Conservation (phyloP, 2,797 vertebrate species). For the Lateolabrax maculatus region DNA sequence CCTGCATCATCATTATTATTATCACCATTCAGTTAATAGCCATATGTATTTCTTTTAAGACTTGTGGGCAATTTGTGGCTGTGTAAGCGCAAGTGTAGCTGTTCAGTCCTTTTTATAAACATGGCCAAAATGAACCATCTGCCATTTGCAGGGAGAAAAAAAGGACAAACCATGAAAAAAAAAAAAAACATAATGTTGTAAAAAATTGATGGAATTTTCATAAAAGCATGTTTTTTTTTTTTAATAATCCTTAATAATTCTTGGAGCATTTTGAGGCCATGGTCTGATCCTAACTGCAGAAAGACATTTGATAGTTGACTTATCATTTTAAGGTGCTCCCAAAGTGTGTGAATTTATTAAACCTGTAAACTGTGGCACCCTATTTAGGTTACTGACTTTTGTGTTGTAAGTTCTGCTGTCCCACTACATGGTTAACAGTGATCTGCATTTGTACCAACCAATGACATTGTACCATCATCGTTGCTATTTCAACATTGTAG, state of each 20-base stretch:
- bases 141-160: constrained; percentile 33
- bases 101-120: constrained; percentile 81
- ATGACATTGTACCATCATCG: background rate
- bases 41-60: constrained; percentile 81
- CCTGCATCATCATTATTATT: constrained; percentile 67
- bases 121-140: constrained; percentile 58
- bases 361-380: background rate
- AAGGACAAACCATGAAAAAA: constrained; percentile 36
- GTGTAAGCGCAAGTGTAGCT: constrained; percentile 83
- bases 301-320: background rate
- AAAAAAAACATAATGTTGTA: constrained; percentile 59
- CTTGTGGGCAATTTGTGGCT: constrained; percentile 79
- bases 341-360: background rate
- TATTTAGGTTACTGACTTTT: background rate
- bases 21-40: constrained; percentile 77
- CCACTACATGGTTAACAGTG: background rate
- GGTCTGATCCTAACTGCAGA: background rate
- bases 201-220: constrained; percentile 66
- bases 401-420: background rate
- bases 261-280: background rate
- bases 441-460: background rate
- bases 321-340: background rate
- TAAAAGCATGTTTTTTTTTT: constrained; percentile 37
- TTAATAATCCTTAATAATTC: background rate
- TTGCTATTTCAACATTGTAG: background rate